phyloP scores from a whole-genome alignment of 2,113 vertebrate species.

The Pseudorhombus dupliciocellatus region DNA sequence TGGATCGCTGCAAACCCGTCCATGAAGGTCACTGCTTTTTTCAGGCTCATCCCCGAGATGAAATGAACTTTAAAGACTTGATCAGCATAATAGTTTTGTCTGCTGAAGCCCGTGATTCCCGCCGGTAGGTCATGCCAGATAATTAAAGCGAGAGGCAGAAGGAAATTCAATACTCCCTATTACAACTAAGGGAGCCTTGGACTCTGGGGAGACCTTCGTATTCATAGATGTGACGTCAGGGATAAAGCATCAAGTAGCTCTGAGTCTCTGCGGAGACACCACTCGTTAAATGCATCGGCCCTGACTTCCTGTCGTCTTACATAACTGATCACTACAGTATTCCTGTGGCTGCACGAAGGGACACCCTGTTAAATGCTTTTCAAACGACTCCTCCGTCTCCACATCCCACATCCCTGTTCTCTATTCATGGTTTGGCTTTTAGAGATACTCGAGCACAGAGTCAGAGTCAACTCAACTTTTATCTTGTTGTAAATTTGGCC shows the following conservation, averaged over 20 bases:
- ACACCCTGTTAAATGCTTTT: background rate
- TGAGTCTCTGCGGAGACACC: conserved; percentile 3
- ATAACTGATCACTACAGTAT: background rate
- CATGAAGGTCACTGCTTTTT: conserved; percentile 63
- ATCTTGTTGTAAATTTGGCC: background rate
- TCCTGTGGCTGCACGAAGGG: no score
- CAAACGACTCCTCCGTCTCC: background rate
- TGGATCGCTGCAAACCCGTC: conserved; percentile 32
- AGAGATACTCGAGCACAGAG: no score
- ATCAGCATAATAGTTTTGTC: conserved; percentile 69
- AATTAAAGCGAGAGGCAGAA: conserved; percentile 65
- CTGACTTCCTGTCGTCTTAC: conserved; percentile 1
- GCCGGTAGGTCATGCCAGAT: conserved; percentile 66
- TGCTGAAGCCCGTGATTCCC: conserved; percentile 37
- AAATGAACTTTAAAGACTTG: conserved; percentile 56
- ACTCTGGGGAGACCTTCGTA: conserved; percentile 41
- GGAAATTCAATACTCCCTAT: conserved; percentile 63
- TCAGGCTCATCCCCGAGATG: conserved; percentile 37
- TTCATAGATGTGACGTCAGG: conserved; percentile 20
- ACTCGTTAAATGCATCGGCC: background rate
- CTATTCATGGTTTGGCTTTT: background rate
- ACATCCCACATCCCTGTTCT: background rate
- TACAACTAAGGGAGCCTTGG: conserved; percentile 38
- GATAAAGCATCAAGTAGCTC: conserved; percentile 23
- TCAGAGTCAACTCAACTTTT: background rate